Evolutionary conservation across 2,797 vertebrate genomes (phyloP).

Genomic region (Meda fulgida): DNA sequence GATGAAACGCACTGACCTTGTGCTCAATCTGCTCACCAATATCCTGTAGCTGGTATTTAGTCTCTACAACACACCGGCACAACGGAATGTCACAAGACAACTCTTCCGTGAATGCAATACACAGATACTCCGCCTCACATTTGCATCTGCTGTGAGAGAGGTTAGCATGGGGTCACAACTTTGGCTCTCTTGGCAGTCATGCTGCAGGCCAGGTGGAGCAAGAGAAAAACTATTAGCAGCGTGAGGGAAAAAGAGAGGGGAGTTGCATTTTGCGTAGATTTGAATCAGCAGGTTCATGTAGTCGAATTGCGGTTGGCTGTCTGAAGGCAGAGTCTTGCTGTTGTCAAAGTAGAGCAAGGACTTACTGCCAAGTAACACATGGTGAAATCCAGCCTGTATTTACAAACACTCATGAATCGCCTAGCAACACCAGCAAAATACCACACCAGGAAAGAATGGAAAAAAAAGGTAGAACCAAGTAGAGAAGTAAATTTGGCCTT

Average conservation of each 20-base stretch:
- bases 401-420: conserved; percentile 66
- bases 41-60: conserved; percentile 24
- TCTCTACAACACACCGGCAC: conserved; percentile 21
- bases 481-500: conserved; percentile 46
- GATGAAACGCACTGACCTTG: neutral
- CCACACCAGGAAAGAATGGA: conserved; percentile 33
- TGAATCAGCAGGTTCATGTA: conserved; percentile 26
- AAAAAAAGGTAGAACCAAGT: conserved; percentile 16
- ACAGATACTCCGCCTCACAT: conserved; percentile 17
- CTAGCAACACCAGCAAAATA: conserved; percentile 68
- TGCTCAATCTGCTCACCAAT: neutral
- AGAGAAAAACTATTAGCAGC: neutral
- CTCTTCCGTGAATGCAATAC: neutral
- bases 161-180: conserved; percentile 28
- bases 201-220: conserved; percentile 4
- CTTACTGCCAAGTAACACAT: conserved; percentile 53
- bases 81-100: conserved; percentile 19
- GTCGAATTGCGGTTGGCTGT: conserved; percentile 27
- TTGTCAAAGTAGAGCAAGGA: conserved; percentile 43
- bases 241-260: neutral
- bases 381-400: conserved; percentile 63
- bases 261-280: conserved; percentile 13
- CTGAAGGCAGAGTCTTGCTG: conserved; percentile 50
- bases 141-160: neutral
- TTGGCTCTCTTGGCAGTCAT: conserved; percentile 12